Evolutionary conservation across 2,888 invertebrate species (phyloP), one percentile per base, ranked within the genome.

Genomic region (Rhingia rostrata): DNA sequence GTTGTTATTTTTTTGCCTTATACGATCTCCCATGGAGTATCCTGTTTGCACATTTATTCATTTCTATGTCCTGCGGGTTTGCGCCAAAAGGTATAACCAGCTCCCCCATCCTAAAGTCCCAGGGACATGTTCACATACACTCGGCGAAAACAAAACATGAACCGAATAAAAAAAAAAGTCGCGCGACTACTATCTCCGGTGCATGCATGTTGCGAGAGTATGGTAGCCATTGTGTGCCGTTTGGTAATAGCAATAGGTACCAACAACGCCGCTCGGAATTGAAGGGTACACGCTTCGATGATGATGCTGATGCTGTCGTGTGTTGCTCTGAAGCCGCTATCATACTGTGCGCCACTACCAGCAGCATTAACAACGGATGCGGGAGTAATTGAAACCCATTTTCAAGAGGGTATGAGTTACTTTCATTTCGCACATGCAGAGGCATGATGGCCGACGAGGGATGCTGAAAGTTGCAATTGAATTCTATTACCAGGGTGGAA

Each of bases 31-130:
- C 85, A 81, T 85, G 81, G 85, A 51, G 85, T 81, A 85, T 85
- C 81, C 85, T 85, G 85, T 85, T 85, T 85, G 81, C 85, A 85
- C 85, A 77, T 85, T 85, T 77, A 85, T 85, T 85, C 77, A 85
- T 85, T 85, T 81, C 45, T 67, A 81, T 85, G 81, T 85, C 85
- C 85, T 85, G 81, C 77, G 77, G 85, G 75, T 81, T 81, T 85
- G 75, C 51, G 84, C 84, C 81, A 80, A 75, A 80, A 85, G 80
- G 70, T 81, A 80, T 66, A 66, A 22, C 1, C 22, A 22, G 49
- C 49, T 4, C 72, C 75, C 81, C 75, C 64, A 64, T 70, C 60
- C 12, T 45, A 54, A 47, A 49, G 45, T 67, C 66, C 33, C 58
- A 70, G 75, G 51, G 69, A 70, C 53, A 78, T 78, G 69, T 79